A percentile compares a stretch with the other conserved stretches of the same genome.
Conservation (phyloP, 1,140 invertebrate genomes). For the Drosophila nebulosa region DNA sequence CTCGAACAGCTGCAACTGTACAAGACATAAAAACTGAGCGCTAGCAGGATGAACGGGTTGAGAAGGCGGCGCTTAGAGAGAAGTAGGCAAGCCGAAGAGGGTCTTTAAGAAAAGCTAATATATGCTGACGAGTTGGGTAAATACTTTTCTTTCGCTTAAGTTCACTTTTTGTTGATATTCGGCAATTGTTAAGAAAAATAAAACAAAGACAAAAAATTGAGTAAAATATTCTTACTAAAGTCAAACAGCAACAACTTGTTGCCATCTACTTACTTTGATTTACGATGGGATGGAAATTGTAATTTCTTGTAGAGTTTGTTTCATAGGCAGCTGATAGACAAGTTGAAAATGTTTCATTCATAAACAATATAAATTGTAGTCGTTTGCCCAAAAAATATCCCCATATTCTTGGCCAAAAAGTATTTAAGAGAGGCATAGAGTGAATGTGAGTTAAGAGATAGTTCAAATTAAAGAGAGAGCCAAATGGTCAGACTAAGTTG, state of each 20-base stretch:
- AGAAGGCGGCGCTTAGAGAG: background rate
- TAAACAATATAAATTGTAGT: constrained; percentile 1
- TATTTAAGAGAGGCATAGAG: constrained; percentile 64
- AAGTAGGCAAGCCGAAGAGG: background rate
- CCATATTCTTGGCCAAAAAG: background rate
- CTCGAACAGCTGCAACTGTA: constrained; percentile 44
- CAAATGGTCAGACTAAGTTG: background rate
- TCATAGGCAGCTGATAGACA: background rate
- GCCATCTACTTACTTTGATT: background rate
- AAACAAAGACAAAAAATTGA: background rate
- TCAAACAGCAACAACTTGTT: background rate
- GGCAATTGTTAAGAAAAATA: constrained; percentile 11
- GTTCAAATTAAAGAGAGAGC: background rate
- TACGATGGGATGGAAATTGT: background rate
- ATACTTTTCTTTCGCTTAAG: constrained; percentile 1
- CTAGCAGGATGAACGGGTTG: background rate
- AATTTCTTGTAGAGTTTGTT: background rate
- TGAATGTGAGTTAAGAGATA: background rate
- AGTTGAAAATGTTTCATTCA: constrained; percentile 23
- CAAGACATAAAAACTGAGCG: constrained; percentile 44
- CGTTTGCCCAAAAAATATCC: constrained; percentile 16
- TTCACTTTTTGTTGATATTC: constrained; percentile 33
- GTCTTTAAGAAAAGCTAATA: constrained; percentile 20
- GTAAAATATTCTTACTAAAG: background rate
- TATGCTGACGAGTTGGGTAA: background rate